These are phyloP conservation scores for Brachyptera putata DNA, from an alignment of 2,888 invertebrate genomes.

Conservation along the genomic window DNA sequence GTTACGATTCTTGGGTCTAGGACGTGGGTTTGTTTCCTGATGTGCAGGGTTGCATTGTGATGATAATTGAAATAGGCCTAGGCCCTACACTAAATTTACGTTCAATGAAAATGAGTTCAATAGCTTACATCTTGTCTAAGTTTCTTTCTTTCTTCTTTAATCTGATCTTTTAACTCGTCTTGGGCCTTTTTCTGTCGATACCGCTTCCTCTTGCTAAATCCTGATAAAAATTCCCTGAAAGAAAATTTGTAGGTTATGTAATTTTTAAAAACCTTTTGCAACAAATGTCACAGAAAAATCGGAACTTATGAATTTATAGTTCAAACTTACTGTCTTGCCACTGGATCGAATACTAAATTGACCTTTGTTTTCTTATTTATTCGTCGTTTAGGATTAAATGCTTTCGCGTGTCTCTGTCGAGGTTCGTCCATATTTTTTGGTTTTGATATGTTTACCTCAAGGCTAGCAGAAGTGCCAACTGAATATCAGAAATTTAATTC, in stretches of 20 bases:
- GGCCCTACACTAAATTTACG: no score
- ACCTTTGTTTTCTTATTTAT: conserved; percentile 50
- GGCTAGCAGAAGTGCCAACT: background rate
- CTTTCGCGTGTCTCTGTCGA: conserved; percentile 2
- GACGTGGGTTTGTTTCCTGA: no score
- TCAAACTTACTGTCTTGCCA: conserved; percentile 53
- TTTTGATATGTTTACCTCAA: no score
- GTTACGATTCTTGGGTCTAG: no score
- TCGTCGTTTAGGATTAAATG: conserved; percentile 38
- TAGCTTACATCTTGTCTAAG: conserved; percentile 66
- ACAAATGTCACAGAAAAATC: background rate
- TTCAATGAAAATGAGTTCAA: no score
- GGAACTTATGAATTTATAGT: background rate
- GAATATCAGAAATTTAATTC: background rate
- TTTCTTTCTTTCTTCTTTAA: conserved; percentile 71
- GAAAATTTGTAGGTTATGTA: no score
- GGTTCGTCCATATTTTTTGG: conserved; percentile 12
- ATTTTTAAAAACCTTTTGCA: conserved; percentile 22
- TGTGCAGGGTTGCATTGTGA: no score
- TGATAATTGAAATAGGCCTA: no score
- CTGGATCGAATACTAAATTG: conserved; percentile 56
- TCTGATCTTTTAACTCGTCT: conserved; percentile 62
- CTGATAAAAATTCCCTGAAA: conserved; percentile 73
- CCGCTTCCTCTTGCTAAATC: conserved; percentile 75
- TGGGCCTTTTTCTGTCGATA: conserved; percentile 71